Percentiles rank a stretch among this genome's conserved stretches.
phyloP scores from a whole-genome alignment of 2,888 invertebrate genomes.

The Listrodromus nycthemerus region DNA sequence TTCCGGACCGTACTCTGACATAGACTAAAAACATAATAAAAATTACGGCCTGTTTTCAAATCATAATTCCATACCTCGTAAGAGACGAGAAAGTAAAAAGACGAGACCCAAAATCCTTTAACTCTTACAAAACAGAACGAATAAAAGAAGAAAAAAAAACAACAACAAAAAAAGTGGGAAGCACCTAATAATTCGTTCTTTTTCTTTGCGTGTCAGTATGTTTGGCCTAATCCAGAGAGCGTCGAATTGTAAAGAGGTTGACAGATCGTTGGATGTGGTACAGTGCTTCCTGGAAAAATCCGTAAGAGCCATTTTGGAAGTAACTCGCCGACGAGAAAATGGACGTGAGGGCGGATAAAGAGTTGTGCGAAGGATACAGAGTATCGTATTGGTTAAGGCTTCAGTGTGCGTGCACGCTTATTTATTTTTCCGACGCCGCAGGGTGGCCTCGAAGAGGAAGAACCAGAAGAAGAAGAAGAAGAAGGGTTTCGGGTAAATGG shows the following conservation, averaged over 20 bases:
- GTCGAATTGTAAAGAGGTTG: conserved; percentile 24
- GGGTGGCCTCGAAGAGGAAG: conserved; percentile 24
- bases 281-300: conserved; percentile 4
- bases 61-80: not conserved
- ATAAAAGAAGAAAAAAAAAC: not conserved
- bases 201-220: not conserved
- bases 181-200: conserved; percentile 6
- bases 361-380: conserved; percentile 10
- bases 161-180: not conserved
- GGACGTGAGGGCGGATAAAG: not conserved
- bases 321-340: conserved; percentile 4
- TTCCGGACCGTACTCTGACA: not conserved
- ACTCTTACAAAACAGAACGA: not conserved
- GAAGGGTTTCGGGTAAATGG: conserved; percentile 57
- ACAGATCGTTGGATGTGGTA: conserved; percentile 12
- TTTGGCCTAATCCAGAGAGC: not conserved
- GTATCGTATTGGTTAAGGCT: not conserved
- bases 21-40: too few relatives aligned
- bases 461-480: conserved; percentile 27
- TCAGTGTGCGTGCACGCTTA: conserved; percentile 22
- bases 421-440: conserved; percentile 32
- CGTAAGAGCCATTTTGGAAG: conserved; percentile 28
- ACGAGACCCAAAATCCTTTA: not conserved
- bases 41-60: too few relatives aligned
- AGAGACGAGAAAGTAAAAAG: not conserved